Conservation (phyloP, 2,888 invertebrate genomes). For the Thereva nobilitata region DNA sequence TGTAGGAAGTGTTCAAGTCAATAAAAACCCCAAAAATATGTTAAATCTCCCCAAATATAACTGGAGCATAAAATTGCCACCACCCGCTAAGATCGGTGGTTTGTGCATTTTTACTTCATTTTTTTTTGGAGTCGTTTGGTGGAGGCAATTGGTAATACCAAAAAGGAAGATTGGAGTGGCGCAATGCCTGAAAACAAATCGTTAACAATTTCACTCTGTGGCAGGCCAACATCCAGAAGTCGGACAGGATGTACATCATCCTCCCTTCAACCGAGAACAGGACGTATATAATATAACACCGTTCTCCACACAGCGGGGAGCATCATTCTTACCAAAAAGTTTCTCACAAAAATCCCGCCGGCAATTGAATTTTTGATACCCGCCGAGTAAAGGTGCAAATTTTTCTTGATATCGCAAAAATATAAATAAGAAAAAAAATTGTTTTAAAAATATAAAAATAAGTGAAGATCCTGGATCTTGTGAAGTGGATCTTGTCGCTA, state of each 20-base stretch:
- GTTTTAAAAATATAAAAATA: slow-evolving; percentile 15
- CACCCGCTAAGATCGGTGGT: too few species aligned
- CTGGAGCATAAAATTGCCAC: too few species aligned
- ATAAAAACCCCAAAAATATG: too few species aligned
- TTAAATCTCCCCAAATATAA: too few species aligned
- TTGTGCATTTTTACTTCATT: too few species aligned
- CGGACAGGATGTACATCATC: slow-evolving; percentile 34
- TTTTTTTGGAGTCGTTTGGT: too few species aligned
- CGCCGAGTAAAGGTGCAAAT: slow-evolving; percentile 33
- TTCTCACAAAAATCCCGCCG: slow-evolving; percentile 34
- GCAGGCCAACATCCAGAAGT: slow-evolving; percentile 35
- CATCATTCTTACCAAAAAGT: slow-evolving; percentile 28
- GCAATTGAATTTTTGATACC: slow-evolving; percentile 36
- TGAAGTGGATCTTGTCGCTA: neutral
- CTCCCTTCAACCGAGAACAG: slow-evolving; percentile 24
- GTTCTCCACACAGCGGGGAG: slow-evolving; percentile 27
- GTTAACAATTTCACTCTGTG: slow-evolving; percentile 32
- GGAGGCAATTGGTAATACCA: slow-evolving; percentile 21
- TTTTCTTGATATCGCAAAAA: slow-evolving; percentile 16
- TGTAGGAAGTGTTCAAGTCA: too few species aligned
- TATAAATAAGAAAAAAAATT: slow-evolving; percentile 7
- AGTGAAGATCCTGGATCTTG: slow-evolving; percentile 1
- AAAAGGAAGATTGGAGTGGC: slow-evolving; percentile 17
- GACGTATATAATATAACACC: slow-evolving; percentile 29
- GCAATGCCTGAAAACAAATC: slow-evolving; percentile 29